These are phyloP conservation scores for Gallinago media DNA, from an alignment of 2,113 vertebrate species.

Conservation along the genomic window DNA sequence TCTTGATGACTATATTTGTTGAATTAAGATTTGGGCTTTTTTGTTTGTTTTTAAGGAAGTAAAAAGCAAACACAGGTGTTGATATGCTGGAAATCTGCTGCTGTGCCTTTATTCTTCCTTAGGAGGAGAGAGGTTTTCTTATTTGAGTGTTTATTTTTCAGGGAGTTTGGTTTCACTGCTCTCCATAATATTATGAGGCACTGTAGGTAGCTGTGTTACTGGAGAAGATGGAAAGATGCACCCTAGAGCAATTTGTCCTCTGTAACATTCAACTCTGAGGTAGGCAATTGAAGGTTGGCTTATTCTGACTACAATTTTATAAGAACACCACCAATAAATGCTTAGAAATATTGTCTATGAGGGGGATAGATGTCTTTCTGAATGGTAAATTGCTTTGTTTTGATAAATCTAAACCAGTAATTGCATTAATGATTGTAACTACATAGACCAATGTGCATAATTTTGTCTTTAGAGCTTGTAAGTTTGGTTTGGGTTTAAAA, in stretches of 20 bases:
- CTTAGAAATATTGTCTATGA: background rate
- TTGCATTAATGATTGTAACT: background rate
- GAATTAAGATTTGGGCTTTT: background rate
- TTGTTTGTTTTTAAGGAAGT: background rate
- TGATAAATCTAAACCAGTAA: background rate
- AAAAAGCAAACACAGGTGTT: background rate
- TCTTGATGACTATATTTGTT: background rate
- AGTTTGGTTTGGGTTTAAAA: background rate
- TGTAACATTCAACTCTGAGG: background rate
- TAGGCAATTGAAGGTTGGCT: background rate
- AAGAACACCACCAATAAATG: background rate
- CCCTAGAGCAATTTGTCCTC: background rate
- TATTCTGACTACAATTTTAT: background rate
- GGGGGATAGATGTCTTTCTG: background rate
- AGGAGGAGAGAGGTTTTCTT: background rate
- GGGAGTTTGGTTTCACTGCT: background rate
- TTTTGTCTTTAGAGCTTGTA: background rate
- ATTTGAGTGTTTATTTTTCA: background rate
- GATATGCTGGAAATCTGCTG: background rate
- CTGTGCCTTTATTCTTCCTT: background rate
- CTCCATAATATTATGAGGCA: background rate
- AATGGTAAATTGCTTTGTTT: background rate
- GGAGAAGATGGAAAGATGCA: background rate
- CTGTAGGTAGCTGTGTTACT: background rate
- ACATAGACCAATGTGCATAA: background rate